phyloP scores from a whole-genome alignment of 2,888 invertebrate genomes.

The Parnassius apollo region DNA sequence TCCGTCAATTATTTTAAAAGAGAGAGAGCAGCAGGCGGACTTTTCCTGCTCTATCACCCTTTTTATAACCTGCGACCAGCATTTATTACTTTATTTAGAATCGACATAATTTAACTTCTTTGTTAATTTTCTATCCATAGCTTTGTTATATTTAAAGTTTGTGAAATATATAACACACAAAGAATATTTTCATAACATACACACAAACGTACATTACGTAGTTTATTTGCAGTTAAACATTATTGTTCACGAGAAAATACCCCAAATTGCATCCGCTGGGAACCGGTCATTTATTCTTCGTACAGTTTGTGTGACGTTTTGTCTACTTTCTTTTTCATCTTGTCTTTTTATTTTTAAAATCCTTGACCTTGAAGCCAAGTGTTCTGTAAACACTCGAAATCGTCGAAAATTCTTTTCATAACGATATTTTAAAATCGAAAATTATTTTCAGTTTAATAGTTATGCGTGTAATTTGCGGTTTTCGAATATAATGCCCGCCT shows the following conservation, averaged over 20 bases:
- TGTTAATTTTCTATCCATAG: no score
- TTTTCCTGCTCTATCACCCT: no score
- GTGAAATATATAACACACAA: no score
- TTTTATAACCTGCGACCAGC: no score
- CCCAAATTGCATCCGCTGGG: slow-evolving; percentile 45
- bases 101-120: no score
- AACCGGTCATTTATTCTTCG: slow-evolving; percentile 42
- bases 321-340: slow-evolving; percentile 49
- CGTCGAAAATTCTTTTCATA: slow-evolving; percentile 37
- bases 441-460: slow-evolving; percentile 31
- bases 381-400: slow-evolving; percentile 34
- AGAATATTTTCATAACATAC: no score
- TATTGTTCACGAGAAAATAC: slow-evolving; percentile 44
- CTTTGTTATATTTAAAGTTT: no score
- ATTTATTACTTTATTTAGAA: no score
- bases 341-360: slow-evolving; percentile 47
- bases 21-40: no score
- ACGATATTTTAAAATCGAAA: slow-evolving; percentile 38
- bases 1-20: no score
- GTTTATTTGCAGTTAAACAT: background rate
- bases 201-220: no score
- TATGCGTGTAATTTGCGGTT: slow-evolving; percentile 50
- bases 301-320: slow-evolving; percentile 38
- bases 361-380: slow-evolving; percentile 63
- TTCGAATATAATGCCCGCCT: slow-evolving; percentile 28